Conservation (phyloP, 2,797 vertebrate genomes). For the Melanotaenia maccullochi region DNA sequence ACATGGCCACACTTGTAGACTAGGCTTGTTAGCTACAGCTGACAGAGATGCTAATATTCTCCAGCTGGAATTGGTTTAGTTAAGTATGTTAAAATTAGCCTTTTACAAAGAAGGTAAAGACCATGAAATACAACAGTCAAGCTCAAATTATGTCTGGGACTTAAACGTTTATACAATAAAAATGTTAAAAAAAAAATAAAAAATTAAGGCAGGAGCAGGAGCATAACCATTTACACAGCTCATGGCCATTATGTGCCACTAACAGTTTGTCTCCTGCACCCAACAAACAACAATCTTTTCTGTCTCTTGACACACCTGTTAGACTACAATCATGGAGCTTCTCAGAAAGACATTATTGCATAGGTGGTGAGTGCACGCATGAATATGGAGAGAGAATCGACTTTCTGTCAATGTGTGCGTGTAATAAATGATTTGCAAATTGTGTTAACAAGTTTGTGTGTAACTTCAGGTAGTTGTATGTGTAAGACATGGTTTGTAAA, state of each 20-base stretch:
- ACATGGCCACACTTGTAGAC: slow-evolving; percentile 43
- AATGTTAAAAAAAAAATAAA: background rate
- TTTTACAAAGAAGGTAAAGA: slow-evolving; percentile 60
- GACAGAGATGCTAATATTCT: slow-evolving; percentile 59
- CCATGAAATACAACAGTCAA: slow-evolving; percentile 45
- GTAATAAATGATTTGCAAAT: no score
- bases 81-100: slow-evolving; percentile 58
- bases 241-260: slow-evolving; percentile 42
- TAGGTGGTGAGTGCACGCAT: background rate
- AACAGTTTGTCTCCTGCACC: slow-evolving; percentile 15
- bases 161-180: slow-evolving; percentile 18
- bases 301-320: slow-evolving; percentile 10
- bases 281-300: slow-evolving; percentile 26
- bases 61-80: slow-evolving; percentile 67
- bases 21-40: slow-evolving; percentile 53
- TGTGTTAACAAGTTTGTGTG: no score
- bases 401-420: no score
- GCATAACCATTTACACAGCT: slow-evolving; percentile 53
- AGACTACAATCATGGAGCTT: background rate
- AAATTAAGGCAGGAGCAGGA: slow-evolving; percentile 20
- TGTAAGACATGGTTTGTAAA: no score
- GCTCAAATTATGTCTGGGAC: slow-evolving; percentile 25
- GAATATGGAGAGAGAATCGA: no score
- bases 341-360: background rate
- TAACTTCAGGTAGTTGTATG: no score